A percentile compares a stretch with the other conserved stretches of the same genome.
phyloP scores from a whole-genome alignment of 2,888 invertebrate species.

The Drosophila basisetae region DNA sequence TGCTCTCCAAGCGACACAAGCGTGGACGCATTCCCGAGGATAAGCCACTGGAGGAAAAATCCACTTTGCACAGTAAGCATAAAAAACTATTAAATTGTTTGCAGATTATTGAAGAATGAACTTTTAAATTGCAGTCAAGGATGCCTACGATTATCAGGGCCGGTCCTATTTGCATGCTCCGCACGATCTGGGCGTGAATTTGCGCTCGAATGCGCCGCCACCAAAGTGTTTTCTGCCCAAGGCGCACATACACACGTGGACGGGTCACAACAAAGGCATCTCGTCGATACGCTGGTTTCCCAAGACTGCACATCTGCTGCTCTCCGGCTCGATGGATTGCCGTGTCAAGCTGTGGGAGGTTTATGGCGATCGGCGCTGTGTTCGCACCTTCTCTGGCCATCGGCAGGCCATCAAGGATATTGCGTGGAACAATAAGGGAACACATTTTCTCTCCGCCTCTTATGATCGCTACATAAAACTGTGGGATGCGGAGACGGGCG shows the following conservation, averaged over 20 bases:
- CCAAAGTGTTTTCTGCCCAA: slow-evolving; percentile 98
- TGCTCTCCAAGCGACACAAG: slow-evolving; percentile 95
- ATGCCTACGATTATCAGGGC: slow-evolving; percentile 98
- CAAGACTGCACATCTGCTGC: slow-evolving; percentile 95
- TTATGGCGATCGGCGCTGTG: slow-evolving; percentile 96
- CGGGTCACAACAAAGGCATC: slow-evolving; percentile 98
- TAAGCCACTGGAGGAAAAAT: slow-evolving; percentile 97
- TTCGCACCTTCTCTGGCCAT: slow-evolving; percentile 98
- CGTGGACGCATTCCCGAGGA: slow-evolving; percentile 94
- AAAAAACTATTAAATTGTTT: neutral
- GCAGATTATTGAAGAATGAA: neutral
- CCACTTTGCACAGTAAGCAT: slow-evolving; percentile 94
- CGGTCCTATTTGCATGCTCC: slow-evolving; percentile 97
- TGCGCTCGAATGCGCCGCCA: slow-evolving; percentile 94
- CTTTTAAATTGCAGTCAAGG: slow-evolving; percentile 90
- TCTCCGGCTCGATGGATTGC: slow-evolving; percentile 98
- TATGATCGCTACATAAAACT: slow-evolving; percentile 99
- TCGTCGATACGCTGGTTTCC: slow-evolving; percentile 98
- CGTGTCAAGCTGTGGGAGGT: slow-evolving; percentile 99
- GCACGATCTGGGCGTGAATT: slow-evolving; percentile 95
- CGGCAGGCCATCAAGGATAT: slow-evolving; percentile 98
- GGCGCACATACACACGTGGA: slow-evolving; percentile 97
- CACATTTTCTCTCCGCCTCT: slow-evolving; percentile 97
- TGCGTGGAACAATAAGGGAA: slow-evolving; percentile 97
- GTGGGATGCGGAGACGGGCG: slow-evolving; percentile 99